These are phyloP conservation scores for Alethe diademata DNA, from an alignment of 2,113 vertebrate genomes.

Conservation along the genomic window DNA sequence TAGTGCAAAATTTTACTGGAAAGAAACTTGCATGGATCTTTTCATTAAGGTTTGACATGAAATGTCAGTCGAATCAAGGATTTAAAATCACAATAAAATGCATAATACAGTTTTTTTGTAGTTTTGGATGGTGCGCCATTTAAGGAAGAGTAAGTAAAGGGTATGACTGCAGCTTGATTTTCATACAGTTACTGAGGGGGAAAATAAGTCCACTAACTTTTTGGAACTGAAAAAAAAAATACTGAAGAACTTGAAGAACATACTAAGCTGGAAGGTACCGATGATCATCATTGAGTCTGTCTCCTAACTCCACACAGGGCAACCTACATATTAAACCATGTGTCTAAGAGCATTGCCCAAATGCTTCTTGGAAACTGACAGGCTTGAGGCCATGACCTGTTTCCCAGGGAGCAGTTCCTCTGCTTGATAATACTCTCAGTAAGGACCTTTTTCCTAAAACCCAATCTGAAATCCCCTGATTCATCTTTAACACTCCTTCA, in stretches of 20 bases:
- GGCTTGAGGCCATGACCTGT: neutral
- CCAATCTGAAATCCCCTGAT: neutral
- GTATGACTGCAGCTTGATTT: neutral
- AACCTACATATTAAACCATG: neutral
- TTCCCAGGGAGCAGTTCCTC: neutral
- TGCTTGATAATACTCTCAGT: neutral
- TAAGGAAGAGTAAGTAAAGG: neutral
- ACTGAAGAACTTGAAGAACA: neutral
- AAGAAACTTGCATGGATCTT: neutral
- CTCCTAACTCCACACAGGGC: neutral
- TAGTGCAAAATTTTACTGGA: neutral
- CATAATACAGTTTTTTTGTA: neutral
- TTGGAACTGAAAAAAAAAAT: neutral
- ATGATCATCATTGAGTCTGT: fast-evolving
- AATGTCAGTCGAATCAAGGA: neutral
- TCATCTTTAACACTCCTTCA: neutral
- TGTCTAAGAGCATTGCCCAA: neutral
- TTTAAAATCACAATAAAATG: neutral
- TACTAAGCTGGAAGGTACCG: neutral
- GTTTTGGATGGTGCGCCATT: neutral
- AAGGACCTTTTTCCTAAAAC: neutral
- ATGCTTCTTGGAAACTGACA: neutral
- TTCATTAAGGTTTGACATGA: neutral
- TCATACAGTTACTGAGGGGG: neutral
- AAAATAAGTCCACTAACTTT: neutral